Evolutionary conservation across 1,140 invertebrate genomes (phyloP).

Genomic region (Ectropis grisescens): DNA sequence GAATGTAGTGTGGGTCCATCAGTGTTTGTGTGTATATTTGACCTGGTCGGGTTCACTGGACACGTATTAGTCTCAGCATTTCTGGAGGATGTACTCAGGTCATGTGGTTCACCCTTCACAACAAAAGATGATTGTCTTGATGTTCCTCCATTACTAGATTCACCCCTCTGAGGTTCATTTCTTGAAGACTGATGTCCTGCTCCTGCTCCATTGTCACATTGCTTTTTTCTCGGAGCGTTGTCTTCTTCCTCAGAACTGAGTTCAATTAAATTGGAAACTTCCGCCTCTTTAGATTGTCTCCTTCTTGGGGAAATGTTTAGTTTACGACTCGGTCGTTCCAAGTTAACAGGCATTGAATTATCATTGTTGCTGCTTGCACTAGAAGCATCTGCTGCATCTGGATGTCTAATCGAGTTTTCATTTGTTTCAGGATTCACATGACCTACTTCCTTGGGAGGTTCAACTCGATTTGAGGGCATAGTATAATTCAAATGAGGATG

Average conservation of each 20-base stretch:
- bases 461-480: too few relatives aligned
- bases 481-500: too few relatives aligned
- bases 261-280: constrained; percentile 46
- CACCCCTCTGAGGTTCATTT: too few relatives aligned
- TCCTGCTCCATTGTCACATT: constrained; percentile 23
- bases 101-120: constrained; percentile 39
- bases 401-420: too few relatives aligned
- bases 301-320: constrained; percentile 56
- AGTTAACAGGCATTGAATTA: constrained; percentile 14
- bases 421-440: too few relatives aligned
- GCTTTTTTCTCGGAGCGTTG: constrained; percentile 39
- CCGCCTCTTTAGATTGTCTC: constrained; percentile 46
- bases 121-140: too few relatives aligned
- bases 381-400: too few relatives aligned
- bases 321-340: constrained; percentile 52
- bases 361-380: constrained; percentile 11
- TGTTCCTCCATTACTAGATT: constrained; percentile 1
- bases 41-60: too few relatives aligned
- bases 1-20: too few relatives aligned
- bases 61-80: too few relatives aligned
- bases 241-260: constrained; percentile 66
- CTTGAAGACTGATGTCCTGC: constrained; percentile 1
- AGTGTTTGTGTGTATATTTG: too few relatives aligned
- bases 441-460: too few relatives aligned
- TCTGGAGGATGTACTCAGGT: background rate